Evolutionary conservation across 2,888 invertebrate genomes (phyloP), one percentile per base, ranked within the genome.

Genomic region (Yponomeuta sedellus): DNA sequence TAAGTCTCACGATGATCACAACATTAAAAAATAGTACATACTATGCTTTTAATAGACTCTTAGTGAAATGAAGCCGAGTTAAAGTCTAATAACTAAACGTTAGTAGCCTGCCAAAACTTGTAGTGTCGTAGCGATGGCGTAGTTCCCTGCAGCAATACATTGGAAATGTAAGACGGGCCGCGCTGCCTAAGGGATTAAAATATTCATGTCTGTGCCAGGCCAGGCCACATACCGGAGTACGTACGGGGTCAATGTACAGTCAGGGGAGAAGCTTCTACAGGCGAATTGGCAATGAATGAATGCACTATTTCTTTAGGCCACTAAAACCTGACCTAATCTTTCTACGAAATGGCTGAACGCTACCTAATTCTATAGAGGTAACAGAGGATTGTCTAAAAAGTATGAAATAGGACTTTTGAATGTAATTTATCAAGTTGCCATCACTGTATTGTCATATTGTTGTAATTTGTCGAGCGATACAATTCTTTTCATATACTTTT

Each of bases 161-260:
- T 25, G 59, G 22, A 12, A 59, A 59, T 20, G 59, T 59, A 20
- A 59, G 59, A 4, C 59, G 44, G 44, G 34, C n/a, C 22, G 4
- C 25, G 22, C 20, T 12, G 59, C 59, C 59, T 59, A 12, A 22
- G 59, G 59, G 59, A 59, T 59, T 22, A 52, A 59, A 59, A 59
- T 59, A 59, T 59, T 59, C 59, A 59, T 59, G 59, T 59, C 59
- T 12, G 59, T 59, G 59, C 59, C 59, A 22, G 20, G 59, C 59
- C 59, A 20, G 25, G 11, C 59, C 25, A 59, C 59, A 25, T 59
- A 22, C n/a, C 58, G 58, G 6, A 58, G 58, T 25, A 57, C 57
- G 59, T 22, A 25, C 59, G 12, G 44, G 44, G 44, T 52, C 44
- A 16, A 52, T 16, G 44, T 52, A 52, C 44, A 52, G 44, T 52